These are phyloP conservation scores for Diaprepes abbreviatus DNA, from an alignment of 2,888 invertebrate genomes.

Conservation along the genomic window DNA sequence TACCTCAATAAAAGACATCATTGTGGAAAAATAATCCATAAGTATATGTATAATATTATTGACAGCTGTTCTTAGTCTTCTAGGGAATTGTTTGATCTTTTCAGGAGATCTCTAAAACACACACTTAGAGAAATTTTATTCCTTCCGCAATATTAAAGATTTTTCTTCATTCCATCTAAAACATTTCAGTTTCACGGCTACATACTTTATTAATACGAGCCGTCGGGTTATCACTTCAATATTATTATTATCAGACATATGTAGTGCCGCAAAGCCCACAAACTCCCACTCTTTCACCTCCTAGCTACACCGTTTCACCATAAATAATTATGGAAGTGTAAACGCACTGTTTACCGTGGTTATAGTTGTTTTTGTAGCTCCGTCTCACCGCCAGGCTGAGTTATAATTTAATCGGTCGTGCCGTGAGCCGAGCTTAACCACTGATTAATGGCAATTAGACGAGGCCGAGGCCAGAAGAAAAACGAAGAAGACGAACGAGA, in stretches of 20 bases:
- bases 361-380: conserved; percentile 62
- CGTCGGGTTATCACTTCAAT: neutral
- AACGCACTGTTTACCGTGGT: conserved; percentile 67
- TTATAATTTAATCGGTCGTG: conserved; percentile 70
- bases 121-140: too few relatives aligned
- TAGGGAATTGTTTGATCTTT: too few relatives aligned
- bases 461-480: conserved; percentile 54
- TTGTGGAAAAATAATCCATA: too few relatives aligned
- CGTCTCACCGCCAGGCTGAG: conserved; percentile 65
- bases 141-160: neutral
- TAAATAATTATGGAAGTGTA: conserved; percentile 67
- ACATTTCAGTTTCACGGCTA: neutral
- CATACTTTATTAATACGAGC: neutral
- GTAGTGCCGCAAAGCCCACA: neutral
- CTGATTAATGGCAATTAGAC: conserved; percentile 68
- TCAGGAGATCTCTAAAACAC: too few relatives aligned
- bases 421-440: conserved; percentile 65
- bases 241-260: conserved; percentile 1
- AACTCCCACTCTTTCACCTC: conserved; percentile 13
- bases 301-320: conserved; percentile 45
- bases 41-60: too few relatives aligned
- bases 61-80: too few relatives aligned
- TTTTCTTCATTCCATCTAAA: neutral
- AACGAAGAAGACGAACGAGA: conserved; percentile 30
- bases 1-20: too few relatives aligned